Evolutionary conservation across 2,113 vertebrate genomes (phyloP).

Genomic region (Pteropus alecto): DNA sequence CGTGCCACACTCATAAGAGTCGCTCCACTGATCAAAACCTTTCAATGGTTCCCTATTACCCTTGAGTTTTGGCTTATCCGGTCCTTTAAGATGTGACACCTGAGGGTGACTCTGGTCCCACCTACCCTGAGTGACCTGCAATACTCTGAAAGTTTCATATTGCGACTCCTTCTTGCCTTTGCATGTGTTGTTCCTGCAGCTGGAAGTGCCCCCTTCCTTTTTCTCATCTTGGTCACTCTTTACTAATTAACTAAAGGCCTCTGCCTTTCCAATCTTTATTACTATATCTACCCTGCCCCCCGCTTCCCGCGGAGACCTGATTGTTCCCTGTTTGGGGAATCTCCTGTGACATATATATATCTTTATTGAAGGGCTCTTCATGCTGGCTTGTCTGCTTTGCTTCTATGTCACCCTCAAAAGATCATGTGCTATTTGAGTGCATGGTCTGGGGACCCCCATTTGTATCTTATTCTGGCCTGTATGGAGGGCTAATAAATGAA

Average conservation of each 20-base stretch:
- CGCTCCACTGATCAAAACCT: background rate
- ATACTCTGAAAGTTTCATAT: background rate
- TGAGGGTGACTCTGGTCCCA: background rate
- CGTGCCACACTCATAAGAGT: fast-evolving
- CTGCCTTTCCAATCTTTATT: background rate
- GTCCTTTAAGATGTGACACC: background rate
- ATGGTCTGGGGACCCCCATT: background rate
- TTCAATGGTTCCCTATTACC: background rate
- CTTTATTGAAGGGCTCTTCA: background rate
- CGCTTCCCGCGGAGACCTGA: background rate
- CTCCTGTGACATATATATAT: fast-evolving
- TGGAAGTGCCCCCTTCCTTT: no score
- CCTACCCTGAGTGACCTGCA: no score
- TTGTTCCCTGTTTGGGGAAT: background rate
- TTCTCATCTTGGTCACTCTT: background rate
- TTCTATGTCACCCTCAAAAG: background rate
- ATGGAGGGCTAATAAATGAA: background rate
- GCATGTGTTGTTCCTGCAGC: fast-evolving
- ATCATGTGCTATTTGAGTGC: fast-evolving
- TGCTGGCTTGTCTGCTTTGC: background rate
- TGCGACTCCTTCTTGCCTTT: background rate
- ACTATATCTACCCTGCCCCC: fast-evolving
- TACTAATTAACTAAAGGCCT: background rate
- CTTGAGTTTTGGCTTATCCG: background rate
- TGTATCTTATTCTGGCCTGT: no score